phyloP scores from a whole-genome alignment of 1,140 invertebrate genomes.

The Anastrepha obliqua region DNA sequence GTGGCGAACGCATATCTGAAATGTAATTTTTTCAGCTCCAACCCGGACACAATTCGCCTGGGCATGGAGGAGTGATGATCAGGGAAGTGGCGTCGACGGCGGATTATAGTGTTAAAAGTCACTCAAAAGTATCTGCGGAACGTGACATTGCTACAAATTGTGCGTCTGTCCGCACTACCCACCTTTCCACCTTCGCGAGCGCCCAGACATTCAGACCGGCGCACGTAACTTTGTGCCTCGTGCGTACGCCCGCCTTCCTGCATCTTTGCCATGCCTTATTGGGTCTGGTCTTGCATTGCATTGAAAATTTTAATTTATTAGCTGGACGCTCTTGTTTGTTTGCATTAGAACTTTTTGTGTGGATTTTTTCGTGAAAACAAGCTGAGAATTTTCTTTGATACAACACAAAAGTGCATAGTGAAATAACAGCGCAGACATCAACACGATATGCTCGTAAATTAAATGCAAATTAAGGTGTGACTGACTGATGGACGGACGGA shows the following conservation, averaged over 20 bases:
- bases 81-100: background rate
- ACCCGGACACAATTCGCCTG: background rate
- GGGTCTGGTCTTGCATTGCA: conserved; percentile 7
- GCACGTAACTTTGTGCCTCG: background rate
- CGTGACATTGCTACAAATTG: conserved; percentile 48
- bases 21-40: background rate
- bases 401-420: background rate
- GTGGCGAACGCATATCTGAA: conserved; percentile 25
- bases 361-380: conserved; percentile 18
- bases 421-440: conserved; percentile 35
- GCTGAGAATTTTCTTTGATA: conserved; percentile 44
- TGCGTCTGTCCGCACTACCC: background rate
- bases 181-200: background rate
- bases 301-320: conserved; percentile 43
- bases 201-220: background rate
- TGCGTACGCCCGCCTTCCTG: background rate
- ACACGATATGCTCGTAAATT: conserved; percentile 43
- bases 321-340: conserved; percentile 33
- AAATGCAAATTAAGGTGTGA: conserved; percentile 49
- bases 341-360: conserved; percentile 19
- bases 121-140: conserved; percentile 44
- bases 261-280: background rate
- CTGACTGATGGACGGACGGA: background rate
- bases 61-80: background rate
- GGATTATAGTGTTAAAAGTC: conserved; percentile 24